A percentile compares a stretch with the other conserved stretches of the same genome.
These are phyloP conservation scores for Argynnis bischoffii DNA, from an alignment of 2,888 invertebrate genomes.

Conservation along the genomic window DNA sequence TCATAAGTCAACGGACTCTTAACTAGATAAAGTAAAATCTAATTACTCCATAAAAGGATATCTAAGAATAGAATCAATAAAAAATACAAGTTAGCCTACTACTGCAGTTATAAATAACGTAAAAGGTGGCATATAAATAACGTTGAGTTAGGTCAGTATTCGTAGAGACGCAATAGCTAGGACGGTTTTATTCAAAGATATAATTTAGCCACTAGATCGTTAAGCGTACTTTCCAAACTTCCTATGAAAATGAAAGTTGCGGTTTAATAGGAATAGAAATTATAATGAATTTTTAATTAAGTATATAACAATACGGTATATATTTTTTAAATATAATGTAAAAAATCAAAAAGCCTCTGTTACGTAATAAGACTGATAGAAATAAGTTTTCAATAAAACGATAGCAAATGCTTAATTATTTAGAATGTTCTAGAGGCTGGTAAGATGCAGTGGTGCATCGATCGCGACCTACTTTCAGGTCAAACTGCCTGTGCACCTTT, in stretches of 20 bases:
- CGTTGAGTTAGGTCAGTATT: constrained; percentile 23
- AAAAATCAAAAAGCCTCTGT: neutral
- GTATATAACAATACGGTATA: too few species aligned
- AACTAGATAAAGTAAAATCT: neutral
- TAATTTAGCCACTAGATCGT: neutral
- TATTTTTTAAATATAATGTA: neutral
- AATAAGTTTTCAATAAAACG: neutral
- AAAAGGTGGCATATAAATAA: constrained; percentile 14
- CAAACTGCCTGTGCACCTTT: constrained; percentile 47
- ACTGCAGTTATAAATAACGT: constrained; percentile 17
- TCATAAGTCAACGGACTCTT: neutral
- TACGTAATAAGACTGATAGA: neutral
- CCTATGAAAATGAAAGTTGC: neutral
- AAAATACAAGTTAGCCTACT: neutral
- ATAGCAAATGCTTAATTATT: constrained; percentile 22
- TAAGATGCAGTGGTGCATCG: constrained; percentile 63
- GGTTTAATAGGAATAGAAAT: too few species aligned
- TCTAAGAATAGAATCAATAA: neutral
- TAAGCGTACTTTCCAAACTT: neutral
- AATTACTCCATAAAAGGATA: neutral
- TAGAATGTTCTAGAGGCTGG: constrained; percentile 25
- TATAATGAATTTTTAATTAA: neutral
- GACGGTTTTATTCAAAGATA: neutral
- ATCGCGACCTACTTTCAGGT: constrained; percentile 77
- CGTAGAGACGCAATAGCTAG: constrained; percentile 12